phyloP scores from a whole-genome alignment of 1,140 invertebrate genomes.

The Ptiloglossa arizonensis region DNA sequence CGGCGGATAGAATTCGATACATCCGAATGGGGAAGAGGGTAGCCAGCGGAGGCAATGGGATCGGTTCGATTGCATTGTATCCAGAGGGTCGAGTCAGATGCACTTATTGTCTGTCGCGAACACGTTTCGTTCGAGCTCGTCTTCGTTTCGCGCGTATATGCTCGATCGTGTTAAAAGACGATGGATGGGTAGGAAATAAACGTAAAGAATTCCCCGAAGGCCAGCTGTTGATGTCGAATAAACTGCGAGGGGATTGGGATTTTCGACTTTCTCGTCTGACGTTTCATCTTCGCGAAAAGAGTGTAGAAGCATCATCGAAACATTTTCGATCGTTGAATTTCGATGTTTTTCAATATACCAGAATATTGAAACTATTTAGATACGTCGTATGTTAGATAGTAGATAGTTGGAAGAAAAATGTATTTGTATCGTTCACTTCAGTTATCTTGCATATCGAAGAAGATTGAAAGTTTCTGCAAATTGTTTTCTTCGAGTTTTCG shows the following conservation, averaged over 20 bases:
- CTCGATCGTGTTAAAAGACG: background rate
- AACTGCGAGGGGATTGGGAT: background rate
- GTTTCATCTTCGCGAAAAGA: too few relatives aligned
- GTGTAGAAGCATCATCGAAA: too few relatives aligned
- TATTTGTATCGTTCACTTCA: too few relatives aligned
- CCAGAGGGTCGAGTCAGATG: slow-evolving; percentile 42
- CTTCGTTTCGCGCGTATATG: background rate
- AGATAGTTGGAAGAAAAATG: too few relatives aligned
- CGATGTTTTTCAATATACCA: too few relatives aligned
- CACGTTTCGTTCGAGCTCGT: slow-evolving; percentile 21
- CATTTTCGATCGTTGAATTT: too few relatives aligned
- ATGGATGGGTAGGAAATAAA: background rate
- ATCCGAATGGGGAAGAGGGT: slow-evolving; percentile 37
- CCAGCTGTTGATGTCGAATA: background rate
- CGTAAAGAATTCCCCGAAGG: background rate
- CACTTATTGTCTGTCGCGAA: slow-evolving; percentile 57
- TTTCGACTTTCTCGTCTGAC: too few relatives aligned
- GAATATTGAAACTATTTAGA: too few relatives aligned
- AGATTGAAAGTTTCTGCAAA: too few relatives aligned
- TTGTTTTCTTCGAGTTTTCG: too few relatives aligned
- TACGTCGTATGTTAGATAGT: too few relatives aligned
- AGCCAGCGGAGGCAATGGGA: slow-evolving; percentile 38
- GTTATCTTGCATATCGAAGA: too few relatives aligned
- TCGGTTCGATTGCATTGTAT: slow-evolving; percentile 47
- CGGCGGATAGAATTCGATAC: slow-evolving; percentile 31